Conservation (phyloP, 2,797 vertebrate species). For the Oreonectes daqikongensis region DNA sequence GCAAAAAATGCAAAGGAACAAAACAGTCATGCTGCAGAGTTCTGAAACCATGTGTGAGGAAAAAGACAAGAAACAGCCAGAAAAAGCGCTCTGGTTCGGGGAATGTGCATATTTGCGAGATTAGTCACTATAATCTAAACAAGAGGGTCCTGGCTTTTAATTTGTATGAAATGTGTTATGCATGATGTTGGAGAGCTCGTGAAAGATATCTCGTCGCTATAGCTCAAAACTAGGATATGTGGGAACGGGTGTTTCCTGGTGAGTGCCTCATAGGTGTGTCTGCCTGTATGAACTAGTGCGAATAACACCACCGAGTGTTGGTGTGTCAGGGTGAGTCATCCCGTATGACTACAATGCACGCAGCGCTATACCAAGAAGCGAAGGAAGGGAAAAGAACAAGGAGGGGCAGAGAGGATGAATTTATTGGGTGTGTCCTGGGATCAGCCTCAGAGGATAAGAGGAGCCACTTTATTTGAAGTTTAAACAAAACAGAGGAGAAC, state of each 20-base stretch:
- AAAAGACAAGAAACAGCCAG: slow-evolving; percentile 33
- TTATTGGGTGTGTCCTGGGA: slow-evolving; percentile 54
- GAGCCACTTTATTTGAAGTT: slow-evolving; percentile 49
- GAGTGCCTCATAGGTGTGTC: slow-evolving; percentile 75
- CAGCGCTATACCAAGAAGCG: slow-evolving; percentile 64
- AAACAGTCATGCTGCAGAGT: slow-evolving; percentile 46
- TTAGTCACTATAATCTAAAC: slow-evolving; percentile 31
- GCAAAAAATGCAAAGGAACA: slow-evolving; percentile 52
- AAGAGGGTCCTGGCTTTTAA: slow-evolving; percentile 37
- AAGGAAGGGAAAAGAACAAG: slow-evolving; percentile 73
- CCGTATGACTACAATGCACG: slow-evolving; percentile 74
- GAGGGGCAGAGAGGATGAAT: slow-evolving; percentile 56
- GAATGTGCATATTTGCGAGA: slow-evolving; percentile 37
- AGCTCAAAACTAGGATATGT: slow-evolving; percentile 74
- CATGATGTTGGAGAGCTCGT: not conserved
- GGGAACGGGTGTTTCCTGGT: slow-evolving; percentile 77
- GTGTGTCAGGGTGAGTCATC: slow-evolving; percentile 73
- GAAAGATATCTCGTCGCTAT: slow-evolving; percentile 50
- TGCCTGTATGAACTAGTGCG: slow-evolving; percentile 73
- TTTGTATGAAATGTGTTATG: slow-evolving; percentile 8
- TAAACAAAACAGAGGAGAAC: slow-evolving; percentile 26
- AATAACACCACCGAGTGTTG: slow-evolving; percentile 73
- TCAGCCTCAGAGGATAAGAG: slow-evolving; percentile 50
- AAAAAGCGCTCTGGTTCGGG: slow-evolving; percentile 33
- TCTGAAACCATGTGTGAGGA: slow-evolving; percentile 36